phyloP scores from a whole-genome alignment of 2,797 vertebrate genomes.

The Falco naumanni region DNA sequence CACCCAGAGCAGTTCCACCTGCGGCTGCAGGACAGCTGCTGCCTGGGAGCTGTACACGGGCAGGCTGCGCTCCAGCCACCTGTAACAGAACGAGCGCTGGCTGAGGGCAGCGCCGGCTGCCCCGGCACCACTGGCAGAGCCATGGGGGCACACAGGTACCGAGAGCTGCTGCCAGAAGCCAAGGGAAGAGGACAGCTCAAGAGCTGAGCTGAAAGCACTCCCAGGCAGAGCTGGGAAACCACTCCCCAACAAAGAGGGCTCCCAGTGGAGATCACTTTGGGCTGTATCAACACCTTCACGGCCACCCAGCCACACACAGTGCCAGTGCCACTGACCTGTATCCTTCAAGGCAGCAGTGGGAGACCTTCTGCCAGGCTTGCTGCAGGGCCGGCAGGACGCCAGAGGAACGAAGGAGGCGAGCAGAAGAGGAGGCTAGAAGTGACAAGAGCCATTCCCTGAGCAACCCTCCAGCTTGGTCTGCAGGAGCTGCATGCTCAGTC shows the following conservation, averaged over 20 bases:
- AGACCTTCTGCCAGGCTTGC: slow-evolving; percentile 84
- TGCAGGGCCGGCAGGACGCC: slow-evolving; percentile 82
- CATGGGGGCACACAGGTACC: accelerated
- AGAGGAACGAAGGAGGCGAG: slow-evolving; percentile 79
- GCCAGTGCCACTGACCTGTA: slow-evolving; percentile 80
- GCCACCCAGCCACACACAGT: accelerated
- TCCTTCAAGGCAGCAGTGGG: slow-evolving; percentile 79
- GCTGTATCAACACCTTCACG: not conserved
- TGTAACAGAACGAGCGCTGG: slow-evolving; percentile 22
- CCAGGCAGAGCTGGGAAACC: not conserved
- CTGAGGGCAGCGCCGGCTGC: accelerated
- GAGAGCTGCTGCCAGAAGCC: not conserved
- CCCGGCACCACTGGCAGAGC: not conserved
- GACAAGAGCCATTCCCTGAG: not conserved
- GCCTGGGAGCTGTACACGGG: slow-evolving; percentile 81
- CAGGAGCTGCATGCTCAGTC: accelerated
- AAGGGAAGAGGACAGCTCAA: not conserved
- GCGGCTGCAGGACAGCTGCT: slow-evolving; percentile 73
- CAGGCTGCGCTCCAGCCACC: slow-evolving; percentile 86
- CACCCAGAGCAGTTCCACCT: slow-evolving; percentile 79
- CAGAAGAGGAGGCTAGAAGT: slow-evolving; percentile 83
- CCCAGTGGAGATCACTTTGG: not conserved
- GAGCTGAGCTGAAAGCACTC: not conserved
- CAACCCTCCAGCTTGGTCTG: accelerated
- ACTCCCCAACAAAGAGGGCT: not conserved